A percentile compares a stretch with the other conserved stretches of the same genome.
Conservation (phyloP, 64 coral and sea anemone species). For the Astreopora myriophthalma region DNA sequence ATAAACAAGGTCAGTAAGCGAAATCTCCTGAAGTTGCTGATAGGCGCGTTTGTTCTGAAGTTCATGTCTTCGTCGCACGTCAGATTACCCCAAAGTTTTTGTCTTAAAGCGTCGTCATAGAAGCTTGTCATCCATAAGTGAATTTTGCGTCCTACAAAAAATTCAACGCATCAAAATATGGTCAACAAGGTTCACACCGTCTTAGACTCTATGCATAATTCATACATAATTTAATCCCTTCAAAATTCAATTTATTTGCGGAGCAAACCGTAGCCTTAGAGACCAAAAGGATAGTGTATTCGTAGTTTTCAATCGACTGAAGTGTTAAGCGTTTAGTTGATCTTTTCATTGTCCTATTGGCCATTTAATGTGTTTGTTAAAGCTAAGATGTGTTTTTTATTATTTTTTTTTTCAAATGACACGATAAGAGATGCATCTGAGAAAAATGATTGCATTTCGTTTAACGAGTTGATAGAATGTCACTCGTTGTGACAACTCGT, state of each 20-base stretch:
- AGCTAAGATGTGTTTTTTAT: constrained; percentile 1
- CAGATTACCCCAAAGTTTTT: background rate
- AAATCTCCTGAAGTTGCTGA: background rate
- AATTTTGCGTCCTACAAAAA: background rate
- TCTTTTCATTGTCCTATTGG: constrained; percentile 27
- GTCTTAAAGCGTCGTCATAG: background rate
- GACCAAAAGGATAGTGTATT: background rate
- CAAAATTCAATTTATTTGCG: constrained; percentile 38
- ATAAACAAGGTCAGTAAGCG: constrained; percentile 30
- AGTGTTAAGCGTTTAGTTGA: background rate
- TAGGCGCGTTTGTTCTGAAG: background rate
- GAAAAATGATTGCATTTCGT: background rate
- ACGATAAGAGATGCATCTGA: background rate
- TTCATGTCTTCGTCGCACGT: background rate
- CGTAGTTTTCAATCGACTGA: constrained; percentile 3
- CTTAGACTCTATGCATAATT: constrained; percentile 36
- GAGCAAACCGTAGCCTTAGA: constrained; percentile 1
- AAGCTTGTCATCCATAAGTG: background rate
- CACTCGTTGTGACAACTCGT: too few species aligned
- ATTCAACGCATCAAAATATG: background rate
- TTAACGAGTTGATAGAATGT: too few species aligned
- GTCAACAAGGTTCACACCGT: background rate
- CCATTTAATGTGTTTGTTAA: constrained; percentile 5
- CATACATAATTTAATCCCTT: constrained; percentile 7
- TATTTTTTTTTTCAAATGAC: too few species aligned